Evolutionary conservation across 2,113 vertebrate genomes (phyloP), one percentile per base, ranked within the genome.

Genomic region (Gallinago jamesoni): DNA sequence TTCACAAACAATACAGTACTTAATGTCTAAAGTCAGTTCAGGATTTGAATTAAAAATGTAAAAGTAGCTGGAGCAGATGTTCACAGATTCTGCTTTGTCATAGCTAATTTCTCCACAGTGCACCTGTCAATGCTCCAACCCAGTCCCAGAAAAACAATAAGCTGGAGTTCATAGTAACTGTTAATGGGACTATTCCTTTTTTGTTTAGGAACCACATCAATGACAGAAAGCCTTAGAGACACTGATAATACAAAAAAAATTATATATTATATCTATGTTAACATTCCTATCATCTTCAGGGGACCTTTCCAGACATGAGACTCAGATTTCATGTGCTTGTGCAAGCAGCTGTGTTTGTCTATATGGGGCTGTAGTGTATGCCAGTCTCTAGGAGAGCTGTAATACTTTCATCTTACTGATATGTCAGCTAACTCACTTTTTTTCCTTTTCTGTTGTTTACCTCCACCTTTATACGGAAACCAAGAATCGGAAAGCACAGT

Each of bases 41-140:
- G 22, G 48, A 82, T 79, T 80, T 79, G 33, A 89, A 88, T 95
- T 86, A 80, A 93, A 96, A 87, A 93, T 72, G 48, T 53, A 91
- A 64, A 95, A 94, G 84, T 33, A 84, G 74, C 14, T 91, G 60
- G 43, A 82, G 35, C 74, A 94, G 91, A 79, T 84, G 73, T 70
- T 84, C 81, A 87, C 9, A 57, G 72, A 68, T 70, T 93, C 45
- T 93, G 57, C 74, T 82, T 48, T 66, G 81, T 55, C 84, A 68
- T 59, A 64, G 89, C 74, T 79, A 41, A 82, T 87, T 94, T 87
- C 53, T 87, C 55, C 59, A 82, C 43, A 59, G 64, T 28, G 35
- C 31, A 84, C 27, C 60, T 55, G 47, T 9, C 9, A 7, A 82
- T 56, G 48, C 3, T 48, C 18, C 5, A 7, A 60, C 23, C 6